A percentile compares a stretch with the other conserved stretches of the same genome.
These are phyloP conservation scores for Actenoides hombroni DNA, from an alignment of 2,113 vertebrate species.

Conservation along the genomic window DNA sequence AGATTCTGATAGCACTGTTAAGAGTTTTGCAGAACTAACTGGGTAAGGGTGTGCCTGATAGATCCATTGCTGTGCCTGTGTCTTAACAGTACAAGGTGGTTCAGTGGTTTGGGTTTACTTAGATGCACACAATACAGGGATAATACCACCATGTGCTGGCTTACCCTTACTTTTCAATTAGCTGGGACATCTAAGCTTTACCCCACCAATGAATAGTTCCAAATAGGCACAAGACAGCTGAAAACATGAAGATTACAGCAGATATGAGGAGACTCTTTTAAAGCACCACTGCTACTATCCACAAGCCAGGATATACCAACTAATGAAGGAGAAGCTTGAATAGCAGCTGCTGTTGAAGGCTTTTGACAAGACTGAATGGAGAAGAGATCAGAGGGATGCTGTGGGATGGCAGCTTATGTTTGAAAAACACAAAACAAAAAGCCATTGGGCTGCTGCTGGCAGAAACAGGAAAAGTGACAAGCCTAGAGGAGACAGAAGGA, in stretches of 20 bases:
- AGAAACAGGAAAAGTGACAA: slow-evolving; percentile 10
- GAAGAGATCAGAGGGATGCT: background rate
- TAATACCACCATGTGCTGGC: background rate
- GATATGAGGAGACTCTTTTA: background rate
- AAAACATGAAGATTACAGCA: background rate
- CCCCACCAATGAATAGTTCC: background rate
- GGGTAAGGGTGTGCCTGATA: background rate
- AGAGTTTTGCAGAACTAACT: background rate
- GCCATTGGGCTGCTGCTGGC: slow-evolving; percentile 26
- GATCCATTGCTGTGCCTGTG: background rate
- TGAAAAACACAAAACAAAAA: background rate
- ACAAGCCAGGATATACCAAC: background rate
- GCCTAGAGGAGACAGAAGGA: background rate
- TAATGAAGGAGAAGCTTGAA: background rate
- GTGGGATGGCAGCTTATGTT: background rate
- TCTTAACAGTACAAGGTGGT: background rate
- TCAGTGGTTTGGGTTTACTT: background rate
- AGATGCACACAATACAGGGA: background rate
- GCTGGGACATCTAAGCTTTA: background rate
- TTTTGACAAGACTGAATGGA: background rate
- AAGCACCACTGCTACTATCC: background rate
- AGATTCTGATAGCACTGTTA: background rate
- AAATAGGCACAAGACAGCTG: background rate
- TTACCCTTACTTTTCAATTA: background rate
- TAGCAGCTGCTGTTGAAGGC: background rate